phyloP scores from a whole-genome alignment of 2,888 invertebrate genomes.

The Abrostola tripartita region DNA sequence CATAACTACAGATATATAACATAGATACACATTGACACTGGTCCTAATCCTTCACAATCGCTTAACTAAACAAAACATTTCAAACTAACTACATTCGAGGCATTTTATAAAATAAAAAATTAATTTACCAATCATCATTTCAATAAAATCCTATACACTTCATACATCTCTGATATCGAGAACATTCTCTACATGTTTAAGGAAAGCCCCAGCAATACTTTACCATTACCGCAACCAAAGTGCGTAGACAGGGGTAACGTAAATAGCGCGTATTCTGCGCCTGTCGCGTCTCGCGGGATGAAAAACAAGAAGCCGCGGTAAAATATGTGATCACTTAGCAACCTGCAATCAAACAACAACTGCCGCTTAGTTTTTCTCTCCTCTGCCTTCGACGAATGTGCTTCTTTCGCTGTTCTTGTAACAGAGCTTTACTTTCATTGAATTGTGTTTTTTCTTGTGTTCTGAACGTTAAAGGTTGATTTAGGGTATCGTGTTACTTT shows the following conservation, averaged over 20 bases:
- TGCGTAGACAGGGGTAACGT: slow-evolving; percentile 52
- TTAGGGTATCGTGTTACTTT: too few relatives aligned
- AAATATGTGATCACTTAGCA: slow-evolving; percentile 88
- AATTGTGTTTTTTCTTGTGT: too few relatives aligned
- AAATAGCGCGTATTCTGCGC: slow-evolving; percentile 59
- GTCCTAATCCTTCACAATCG: too few relatives aligned
- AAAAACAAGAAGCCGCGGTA: slow-evolving; percentile 80
- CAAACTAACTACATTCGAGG: too few relatives aligned
- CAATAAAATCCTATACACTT: not conserved
- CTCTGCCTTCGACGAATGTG: slow-evolving; percentile 65
- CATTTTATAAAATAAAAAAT: too few relatives aligned
- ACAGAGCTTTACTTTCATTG: too few relatives aligned
- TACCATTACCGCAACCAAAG: slow-evolving; percentile 48
- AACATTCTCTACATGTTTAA: not conserved
- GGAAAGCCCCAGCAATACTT: slow-evolving; percentile 5
- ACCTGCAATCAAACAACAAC: slow-evolving; percentile 84
- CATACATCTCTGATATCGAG: not conserved
- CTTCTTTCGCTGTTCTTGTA: slow-evolving; percentile 55
- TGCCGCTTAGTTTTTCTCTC: slow-evolving; percentile 77
- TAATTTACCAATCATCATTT: not conserved
- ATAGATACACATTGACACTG: slow-evolving; percentile 19
- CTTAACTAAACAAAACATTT: too few relatives aligned
- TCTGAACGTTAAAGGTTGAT: too few relatives aligned
- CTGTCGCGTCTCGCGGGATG: slow-evolving; percentile 63
- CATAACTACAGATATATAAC: not conserved